Base-by-base conservation (phyloP, 2,797 vertebrate genomes). In the Parauchenoglanis ngamensis region DNA sequence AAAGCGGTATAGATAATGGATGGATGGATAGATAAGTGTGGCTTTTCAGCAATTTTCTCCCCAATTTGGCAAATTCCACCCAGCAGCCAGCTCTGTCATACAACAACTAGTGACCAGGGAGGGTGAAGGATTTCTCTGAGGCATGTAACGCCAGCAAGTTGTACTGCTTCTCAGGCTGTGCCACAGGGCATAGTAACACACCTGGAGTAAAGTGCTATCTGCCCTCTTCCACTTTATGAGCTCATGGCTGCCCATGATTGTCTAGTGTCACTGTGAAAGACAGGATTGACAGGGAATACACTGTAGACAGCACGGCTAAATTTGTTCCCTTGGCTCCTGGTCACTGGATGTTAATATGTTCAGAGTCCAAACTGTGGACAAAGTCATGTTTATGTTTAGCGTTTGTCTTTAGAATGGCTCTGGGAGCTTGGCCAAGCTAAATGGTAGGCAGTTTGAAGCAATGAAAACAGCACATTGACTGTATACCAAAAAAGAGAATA, bases 381-480 rank as follows among this genome's bases (percentile, higher is more conserved):
- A 3, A 46, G 3, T 72, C 72, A 49, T n/a, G 72, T 52, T 76
- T 17, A 17, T 49, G 0, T 28, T 76, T 56, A 31, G 3, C 17
- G 0, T 56, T 56, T 77, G 17, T 31, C 12, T 56, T 76, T 7
- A 28, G 70, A 73, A 44, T 46, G 44, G 21, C 11, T 49, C 72
- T n/a, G 44, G n/a, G 31, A 54, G 15, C 49, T 31, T 44, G 19
- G 23, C 52, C 8, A 23, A 46, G 10, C n/a, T 63, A 44, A 81
- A n/a, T 15, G 35, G 78, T 40, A 44, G 54, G 54, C 54, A 79
- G 76, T 79, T 79, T 76, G 19, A 57, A 46, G 40, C 78, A 61
- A 44, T 17, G 6, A 46, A 63, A n/a, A 81, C 57, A 46, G 8
- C 17, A 76, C 46, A 76, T n/a, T 28, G 0, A 52, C 52, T 7